A percentile compares a stretch with the other conserved stretches of the same genome.
Evolutionary conservation across 1,140 invertebrate species (phyloP).

Genomic region (Danaus plexippus): DNA sequence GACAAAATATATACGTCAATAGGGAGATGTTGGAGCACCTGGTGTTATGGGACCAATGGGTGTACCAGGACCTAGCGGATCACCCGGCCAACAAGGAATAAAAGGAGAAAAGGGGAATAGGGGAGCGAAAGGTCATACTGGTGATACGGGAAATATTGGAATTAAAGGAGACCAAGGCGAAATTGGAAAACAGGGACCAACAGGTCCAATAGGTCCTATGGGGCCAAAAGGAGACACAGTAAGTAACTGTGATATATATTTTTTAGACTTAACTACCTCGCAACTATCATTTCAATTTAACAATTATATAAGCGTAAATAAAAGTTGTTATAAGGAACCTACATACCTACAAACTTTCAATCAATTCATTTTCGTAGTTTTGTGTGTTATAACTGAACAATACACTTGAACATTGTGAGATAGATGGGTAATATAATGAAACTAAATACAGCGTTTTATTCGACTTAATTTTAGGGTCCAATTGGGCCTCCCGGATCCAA

Average conservation of each 20-base stretch:
- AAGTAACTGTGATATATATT: slow-evolving; percentile 24
- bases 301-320: no score
- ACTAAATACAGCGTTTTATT: no score
- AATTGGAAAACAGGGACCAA: slow-evolving; percentile 77
- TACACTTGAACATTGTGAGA: no score
- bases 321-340: no score
- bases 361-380: no score
- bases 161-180: slow-evolving; percentile 82
- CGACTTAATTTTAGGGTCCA: slow-evolving; percentile 47
- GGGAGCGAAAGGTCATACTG: slow-evolving; percentile 82
- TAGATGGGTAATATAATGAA: no score
- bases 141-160: slow-evolving; percentile 78
- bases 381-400: no score
- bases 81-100: slow-evolving; percentile 74
- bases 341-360: no score
- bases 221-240: slow-evolving; percentile 79
- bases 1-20: background rate
- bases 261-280: slow-evolving; percentile 8
- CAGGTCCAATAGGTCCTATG: slow-evolving; percentile 73
- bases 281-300: no score
- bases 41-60: slow-evolving; percentile 76
- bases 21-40: slow-evolving; percentile 81
- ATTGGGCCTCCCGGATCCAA: slow-evolving; percentile 74
- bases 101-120: slow-evolving; percentile 80
- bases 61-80: slow-evolving; percentile 74